These are phyloP conservation scores for Sarcophaga variegata DNA, from an alignment of 2,888 invertebrate genomes.

Conservation along the genomic window DNA sequence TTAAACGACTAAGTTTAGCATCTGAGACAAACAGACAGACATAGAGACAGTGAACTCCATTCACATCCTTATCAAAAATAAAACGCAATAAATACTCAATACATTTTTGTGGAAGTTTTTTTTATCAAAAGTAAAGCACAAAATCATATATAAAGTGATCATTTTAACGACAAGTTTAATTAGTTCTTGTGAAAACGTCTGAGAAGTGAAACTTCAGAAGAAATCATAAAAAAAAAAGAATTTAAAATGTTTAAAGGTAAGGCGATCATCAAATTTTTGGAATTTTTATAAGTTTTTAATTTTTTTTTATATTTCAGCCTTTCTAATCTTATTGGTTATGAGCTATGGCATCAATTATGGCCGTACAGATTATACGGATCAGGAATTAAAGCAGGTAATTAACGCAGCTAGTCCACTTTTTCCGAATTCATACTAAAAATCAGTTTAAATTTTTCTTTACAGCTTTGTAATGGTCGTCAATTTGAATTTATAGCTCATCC, in stretches of 20 bases:
- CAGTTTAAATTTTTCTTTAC: conserved; percentile 1
- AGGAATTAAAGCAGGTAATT: conserved; percentile 28
- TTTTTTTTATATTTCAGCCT: conserved; percentile 6
- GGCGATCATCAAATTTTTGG: too few relatives aligned
- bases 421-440: too few relatives aligned
- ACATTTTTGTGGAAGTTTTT: too few relatives aligned
- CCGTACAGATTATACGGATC: conserved; percentile 7
- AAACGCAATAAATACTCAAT: neutral
- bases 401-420: neutral
- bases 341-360: neutral
- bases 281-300: neutral
- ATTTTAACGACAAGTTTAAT: neutral
- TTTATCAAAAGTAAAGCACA: neutral
- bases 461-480: conserved; percentile 49
- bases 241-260: too few relatives aligned
- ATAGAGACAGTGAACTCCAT: neutral
- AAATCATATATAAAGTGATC: neutral
- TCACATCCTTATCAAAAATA: neutral
- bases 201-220: too few relatives aligned
- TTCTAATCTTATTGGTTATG: neutral
- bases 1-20: neutral
- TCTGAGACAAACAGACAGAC: neutral
- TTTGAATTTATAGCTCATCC: conserved; percentile 63
- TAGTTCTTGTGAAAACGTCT: too few relatives aligned
- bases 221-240: too few relatives aligned